These are phyloP conservation scores for Mugil cephalus DNA, from an alignment of 2,113 vertebrate genomes.

Conservation along the genomic window DNA sequence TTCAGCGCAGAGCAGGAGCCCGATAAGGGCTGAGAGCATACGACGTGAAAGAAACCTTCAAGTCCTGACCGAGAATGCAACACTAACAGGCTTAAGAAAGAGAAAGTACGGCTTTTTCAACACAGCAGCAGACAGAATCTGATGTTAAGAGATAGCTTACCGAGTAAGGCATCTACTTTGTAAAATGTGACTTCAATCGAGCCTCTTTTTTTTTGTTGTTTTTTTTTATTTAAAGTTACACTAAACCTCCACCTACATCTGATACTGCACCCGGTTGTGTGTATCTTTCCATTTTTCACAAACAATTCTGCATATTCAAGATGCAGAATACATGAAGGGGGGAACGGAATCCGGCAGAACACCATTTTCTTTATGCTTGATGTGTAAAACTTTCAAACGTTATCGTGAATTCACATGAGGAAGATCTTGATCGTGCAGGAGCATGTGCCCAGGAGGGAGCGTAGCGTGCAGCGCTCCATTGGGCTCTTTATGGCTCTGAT, in stretches of 20 bases:
- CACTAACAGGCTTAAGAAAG: constrained; percentile 6
- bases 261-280: too few relatives aligned
- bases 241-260: not conserved
- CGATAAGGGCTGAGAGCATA: constrained; percentile 65
- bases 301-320: not conserved
- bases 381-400: too few relatives aligned
- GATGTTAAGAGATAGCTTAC: not conserved
- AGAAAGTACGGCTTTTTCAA: constrained; percentile 12
- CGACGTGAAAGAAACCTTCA: constrained; percentile 34
- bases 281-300: too few relatives aligned
- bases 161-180: not conserved
- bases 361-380: too few relatives aligned
- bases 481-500: too few relatives aligned
- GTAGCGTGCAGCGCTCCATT: too few relatives aligned
- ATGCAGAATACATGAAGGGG: too few relatives aligned
- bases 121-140: not conserved
- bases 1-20: constrained; percentile 54
- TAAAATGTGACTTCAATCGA: not conserved
- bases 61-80: constrained; percentile 17
- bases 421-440: too few relatives aligned
- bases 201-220: too few relatives aligned
- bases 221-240: not conserved
- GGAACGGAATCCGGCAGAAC: too few relatives aligned
- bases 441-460: too few relatives aligned
- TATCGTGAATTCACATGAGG: too few relatives aligned